Evolutionary conservation across 2,797 vertebrate species (phyloP), one percentile per base, ranked within the genome.

Genomic region (Lophius americanus): DNA sequence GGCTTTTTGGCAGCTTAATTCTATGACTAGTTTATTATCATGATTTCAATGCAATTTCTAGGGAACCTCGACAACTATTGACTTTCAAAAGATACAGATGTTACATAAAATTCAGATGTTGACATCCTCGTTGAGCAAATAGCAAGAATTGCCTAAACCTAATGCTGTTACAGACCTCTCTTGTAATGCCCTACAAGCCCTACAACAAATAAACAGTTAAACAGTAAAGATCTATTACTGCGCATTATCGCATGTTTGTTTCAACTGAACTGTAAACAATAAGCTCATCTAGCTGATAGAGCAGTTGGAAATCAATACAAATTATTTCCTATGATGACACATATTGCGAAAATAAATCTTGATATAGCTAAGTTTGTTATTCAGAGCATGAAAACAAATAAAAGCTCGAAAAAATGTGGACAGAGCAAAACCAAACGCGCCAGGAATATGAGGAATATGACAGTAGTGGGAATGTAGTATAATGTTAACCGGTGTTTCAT

Each of bases 11-110:
- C 13, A 52, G 41, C 39, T 7, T 11, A 39, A 44, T 87, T 84
- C 76, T 68, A 47, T 14, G 76, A 86, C 87, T 5, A 56, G 64
- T 58, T 78, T 76, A 9, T 84, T 78, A 52, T 64, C 64, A 36
- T 59, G 37, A 48, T 79, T 68, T 11, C 49, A 11, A 57, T 58
- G n/a, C 47, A 51, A 6, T 57, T 51, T 72, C 2, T 61, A 69
- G n/a, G 33, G 64, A 75, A 73, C 79, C 3, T 12, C 36, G 64
- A 74, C 64, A 59, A 65, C n/a, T 5, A 9, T 58, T 63, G 61
- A 48, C 51, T 56, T 41, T 62, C 79, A 59, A 36, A 39, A 48
- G 44, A 56, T 3, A 10, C 41, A 4, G 44, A 51, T 0, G 3
- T 47, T 57, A 23, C 36, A 43, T 59, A 63, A 9, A 44, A 36